A percentile compares a stretch with the other conserved stretches of the same genome.
Conservation (phyloP, 2,113 vertebrate species). For the Actenoides hombroni region DNA sequence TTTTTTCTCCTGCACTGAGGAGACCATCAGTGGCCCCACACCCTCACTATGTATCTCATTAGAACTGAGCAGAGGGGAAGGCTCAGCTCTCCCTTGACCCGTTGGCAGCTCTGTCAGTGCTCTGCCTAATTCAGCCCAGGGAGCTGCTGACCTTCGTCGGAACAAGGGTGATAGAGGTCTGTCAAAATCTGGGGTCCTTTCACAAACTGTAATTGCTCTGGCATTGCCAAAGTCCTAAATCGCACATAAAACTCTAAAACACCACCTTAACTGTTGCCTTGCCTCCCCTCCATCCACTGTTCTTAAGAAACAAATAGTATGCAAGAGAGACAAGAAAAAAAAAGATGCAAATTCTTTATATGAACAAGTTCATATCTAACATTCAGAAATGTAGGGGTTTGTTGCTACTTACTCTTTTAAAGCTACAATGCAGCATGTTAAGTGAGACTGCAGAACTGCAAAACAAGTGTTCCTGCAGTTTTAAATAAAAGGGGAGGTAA, state of each 20-base stretch:
- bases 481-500: neutral
- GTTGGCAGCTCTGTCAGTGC: neutral
- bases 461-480: neutral
- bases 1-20: neutral
- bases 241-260: neutral
- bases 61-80: neutral
- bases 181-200: neutral
- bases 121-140: neutral
- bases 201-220: neutral
- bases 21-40: neutral
- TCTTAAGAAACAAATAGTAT: neutral
- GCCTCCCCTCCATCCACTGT: no score
- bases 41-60: no score
- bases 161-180: neutral
- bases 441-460: neutral
- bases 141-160: neutral
- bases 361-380: fast-evolving
- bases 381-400: fast-evolving
- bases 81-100: neutral
- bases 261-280: neutral
- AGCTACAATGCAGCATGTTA: neutral
- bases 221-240: neutral
- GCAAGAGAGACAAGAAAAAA: neutral
- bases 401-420: neutral
- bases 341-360: neutral